Evolutionary conservation across 2,113 vertebrate species (phyloP).

Genomic region (Phoenicopterus ruber): DNA sequence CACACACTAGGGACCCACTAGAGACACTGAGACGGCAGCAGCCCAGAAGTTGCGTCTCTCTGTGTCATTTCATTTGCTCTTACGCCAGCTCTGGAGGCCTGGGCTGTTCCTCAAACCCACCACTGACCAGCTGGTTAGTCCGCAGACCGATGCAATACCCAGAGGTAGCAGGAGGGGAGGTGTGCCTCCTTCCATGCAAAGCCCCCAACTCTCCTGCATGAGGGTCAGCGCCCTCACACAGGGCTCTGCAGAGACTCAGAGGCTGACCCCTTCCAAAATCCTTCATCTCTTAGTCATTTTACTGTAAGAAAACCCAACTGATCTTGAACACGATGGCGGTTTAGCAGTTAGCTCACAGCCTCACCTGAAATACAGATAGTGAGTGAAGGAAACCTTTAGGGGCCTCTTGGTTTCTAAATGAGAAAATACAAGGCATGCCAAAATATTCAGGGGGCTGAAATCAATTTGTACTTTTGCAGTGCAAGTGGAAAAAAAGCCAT

Average conservation of each 20-base stretch:
- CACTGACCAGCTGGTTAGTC: not conserved
- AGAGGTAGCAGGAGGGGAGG: not conserved
- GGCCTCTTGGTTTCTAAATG: not conserved
- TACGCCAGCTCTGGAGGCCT: not conserved
- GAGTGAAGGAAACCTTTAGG: not conserved
- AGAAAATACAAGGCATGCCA: not conserved
- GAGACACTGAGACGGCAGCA: not conserved
- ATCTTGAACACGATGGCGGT: not conserved
- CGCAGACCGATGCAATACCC: not conserved
- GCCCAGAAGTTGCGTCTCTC: not conserved
- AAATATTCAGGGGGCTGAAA: not conserved
- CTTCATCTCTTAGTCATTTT: not conserved
- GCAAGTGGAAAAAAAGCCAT: not conserved
- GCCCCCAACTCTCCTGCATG: rapidly evolving
- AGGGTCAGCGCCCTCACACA: not conserved
- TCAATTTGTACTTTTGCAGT: not conserved
- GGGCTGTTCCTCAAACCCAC: not conserved
- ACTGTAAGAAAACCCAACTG: not conserved
- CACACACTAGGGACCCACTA: too few relatives aligned
- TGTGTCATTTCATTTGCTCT: not conserved
- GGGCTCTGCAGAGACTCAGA: not conserved
- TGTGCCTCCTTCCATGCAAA: not conserved
- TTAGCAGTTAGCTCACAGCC: not conserved
- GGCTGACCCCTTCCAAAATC: not conserved
- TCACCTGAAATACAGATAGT: not conserved